Base-by-base conservation (phyloP, 2,888 invertebrate species). In the Rotaria sp. region DNA sequence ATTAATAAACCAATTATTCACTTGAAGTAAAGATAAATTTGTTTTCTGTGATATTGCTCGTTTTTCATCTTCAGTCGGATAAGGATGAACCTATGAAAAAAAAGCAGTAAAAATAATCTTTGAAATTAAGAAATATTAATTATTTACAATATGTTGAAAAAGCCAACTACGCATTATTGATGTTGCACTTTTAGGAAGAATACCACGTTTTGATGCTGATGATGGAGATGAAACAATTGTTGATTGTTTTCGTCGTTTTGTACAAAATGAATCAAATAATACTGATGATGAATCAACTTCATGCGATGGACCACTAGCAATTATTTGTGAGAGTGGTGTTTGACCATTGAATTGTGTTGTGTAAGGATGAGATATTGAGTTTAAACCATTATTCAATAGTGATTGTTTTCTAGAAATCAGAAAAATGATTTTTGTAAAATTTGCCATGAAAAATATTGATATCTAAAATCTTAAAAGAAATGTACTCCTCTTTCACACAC, bases 241-340 rank as follows among this genome's bases (percentile, higher is more conserved):
- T 5, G 67, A 21, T 35, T 67, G 35, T 67, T 67, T 67, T 21
- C 21, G 67, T 67, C 21, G 41, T 45, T 80, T n/a, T n/a, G 80
- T 75, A 75, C 11, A 41, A 21, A 41, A 24, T 11, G 21, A 3
- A 45, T 80, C 41, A 80, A 45, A 26, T 45, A 45, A 41, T n/a
- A 15, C 4, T n/a, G n/a, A n/a, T n/a, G 85, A 84, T 67, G 87
- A 67, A 45, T 85, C 45, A 24, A 87, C 84, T 45, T 93, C 92
- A 75, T 93, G 92, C 84, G 93, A 93, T 88, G 94, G 93, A 84
- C 94, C 91, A 89, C 93, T 94, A 87, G 94, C 94, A 87, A 95
- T 95, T 88, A 96, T 95, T 91, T 95, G 95, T 84, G 95, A 94
- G 86, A 96, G 93, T 0, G 96, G 95, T 85, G 95, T 95, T 88